These are phyloP conservation scores for Meteorus sp. DNA, from an alignment of 1,140 invertebrate species.

Conservation along the genomic window DNA sequence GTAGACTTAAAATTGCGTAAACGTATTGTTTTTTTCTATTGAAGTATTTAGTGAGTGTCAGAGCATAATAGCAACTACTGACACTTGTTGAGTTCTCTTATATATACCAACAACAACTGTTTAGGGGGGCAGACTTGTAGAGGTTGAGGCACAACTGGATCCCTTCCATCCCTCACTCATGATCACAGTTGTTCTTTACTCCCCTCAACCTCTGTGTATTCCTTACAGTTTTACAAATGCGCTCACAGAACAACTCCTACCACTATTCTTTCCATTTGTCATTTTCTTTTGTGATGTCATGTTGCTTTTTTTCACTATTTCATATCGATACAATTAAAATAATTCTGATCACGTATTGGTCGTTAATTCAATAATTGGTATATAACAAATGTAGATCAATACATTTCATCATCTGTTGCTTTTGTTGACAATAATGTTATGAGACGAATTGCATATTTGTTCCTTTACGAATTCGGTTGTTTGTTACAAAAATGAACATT, in stretches of 20 bases:
- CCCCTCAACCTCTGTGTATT: slow-evolving; percentile 17
- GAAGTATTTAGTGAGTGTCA: slow-evolving; percentile 36
- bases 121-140: slow-evolving; percentile 39
- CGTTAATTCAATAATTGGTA: no score
- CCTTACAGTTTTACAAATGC: slow-evolving; percentile 20
- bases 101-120: slow-evolving; percentile 34
- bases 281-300: neutral
- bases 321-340: no score
- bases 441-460: no score
- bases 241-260: no score
- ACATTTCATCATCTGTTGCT: no score
- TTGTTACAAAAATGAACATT: no score
- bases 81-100: slow-evolving; percentile 43
- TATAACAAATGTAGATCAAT: no score
- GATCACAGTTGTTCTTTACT: slow-evolving; percentile 19
- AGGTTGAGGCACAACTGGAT: no score
- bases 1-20: neutral
- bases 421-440: no score
- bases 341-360: no score
- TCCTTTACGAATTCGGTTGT: no score
- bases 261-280: neutral
- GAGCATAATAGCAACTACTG: slow-evolving; percentile 45
- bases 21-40: neutral
- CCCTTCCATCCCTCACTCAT: slow-evolving; percentile 30
- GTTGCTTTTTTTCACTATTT: no score